Conservation (phyloP, 1,140 invertebrate species). For the Melanaphis sacchari region DNA sequence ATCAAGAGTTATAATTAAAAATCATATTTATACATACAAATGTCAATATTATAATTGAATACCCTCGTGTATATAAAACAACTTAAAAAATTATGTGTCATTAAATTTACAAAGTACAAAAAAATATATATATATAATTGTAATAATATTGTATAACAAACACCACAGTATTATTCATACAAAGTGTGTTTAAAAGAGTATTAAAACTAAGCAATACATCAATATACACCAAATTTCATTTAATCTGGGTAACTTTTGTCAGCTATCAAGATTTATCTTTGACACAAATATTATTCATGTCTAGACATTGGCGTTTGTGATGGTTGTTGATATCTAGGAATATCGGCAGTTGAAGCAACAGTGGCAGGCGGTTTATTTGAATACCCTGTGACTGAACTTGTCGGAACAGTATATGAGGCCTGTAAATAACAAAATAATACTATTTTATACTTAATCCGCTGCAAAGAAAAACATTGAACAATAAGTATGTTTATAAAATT, state of each 20-base stretch:
- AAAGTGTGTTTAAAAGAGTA: not conserved
- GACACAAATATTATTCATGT: not conserved
- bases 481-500: too few relatives aligned
- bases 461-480: too few relatives aligned
- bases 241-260: not conserved
- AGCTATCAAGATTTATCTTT: not conserved
- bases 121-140: slow-evolving; percentile 35
- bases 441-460: too few relatives aligned
- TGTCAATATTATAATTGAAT: slow-evolving; percentile 3
- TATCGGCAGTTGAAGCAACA: not conserved
- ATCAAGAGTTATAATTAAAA: slow-evolving; percentile 15
- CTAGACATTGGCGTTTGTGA: not conserved
- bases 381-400: not conserved
- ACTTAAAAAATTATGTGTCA: not conserved
- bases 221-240: not conserved
- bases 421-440: not conserved
- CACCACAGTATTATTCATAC: not conserved
- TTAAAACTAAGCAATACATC: slow-evolving; percentile 11
- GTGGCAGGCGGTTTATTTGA: slow-evolving; percentile 7
- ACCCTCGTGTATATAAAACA: slow-evolving; percentile 15
- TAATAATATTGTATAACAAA: slow-evolving; percentile 29
- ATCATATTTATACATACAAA: slow-evolving; percentile 22
- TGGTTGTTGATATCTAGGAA: not conserved
- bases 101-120: not conserved
- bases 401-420: not conserved